Conservation (phyloP, 2,888 invertebrate genomes). For the Elmis aenea region DNA sequence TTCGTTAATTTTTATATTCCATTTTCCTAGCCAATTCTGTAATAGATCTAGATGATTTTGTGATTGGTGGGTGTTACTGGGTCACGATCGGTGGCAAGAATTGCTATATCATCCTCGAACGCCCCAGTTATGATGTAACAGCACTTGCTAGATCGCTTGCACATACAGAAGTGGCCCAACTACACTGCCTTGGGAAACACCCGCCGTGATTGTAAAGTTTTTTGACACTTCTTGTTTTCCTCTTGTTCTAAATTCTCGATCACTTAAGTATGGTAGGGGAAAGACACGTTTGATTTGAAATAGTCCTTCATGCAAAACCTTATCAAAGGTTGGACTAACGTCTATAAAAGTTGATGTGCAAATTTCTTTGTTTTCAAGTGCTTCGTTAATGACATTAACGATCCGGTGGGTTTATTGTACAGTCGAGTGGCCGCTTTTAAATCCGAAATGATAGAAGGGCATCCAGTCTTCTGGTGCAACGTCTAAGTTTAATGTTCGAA, state of each 20-base stretch:
- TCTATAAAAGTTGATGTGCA: slow-evolving; percentile 1
- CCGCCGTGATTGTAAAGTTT: too few species aligned
- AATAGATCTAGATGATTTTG: slow-evolving; percentile 1
- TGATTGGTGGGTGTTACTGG: too few species aligned
- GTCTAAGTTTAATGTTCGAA: too few species aligned
- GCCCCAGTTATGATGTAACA: slow-evolving; percentile 1
- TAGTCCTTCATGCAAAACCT: slow-evolving; percentile 3
- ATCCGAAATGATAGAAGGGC: slow-evolving; percentile 1
- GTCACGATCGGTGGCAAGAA: slow-evolving; percentile 1
- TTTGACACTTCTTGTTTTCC: too few species aligned
- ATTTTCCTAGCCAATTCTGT: neutral
- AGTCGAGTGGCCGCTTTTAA: slow-evolving; percentile 1
- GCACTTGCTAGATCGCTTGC: slow-evolving; percentile 1
- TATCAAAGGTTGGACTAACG: slow-evolving; percentile 2
- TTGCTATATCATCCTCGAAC: slow-evolving; percentile 3
- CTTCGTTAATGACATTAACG: slow-evolving; percentile 1
- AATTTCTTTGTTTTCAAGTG: neutral
- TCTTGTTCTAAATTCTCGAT: slow-evolving; percentile 1
- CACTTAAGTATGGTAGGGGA: neutral
- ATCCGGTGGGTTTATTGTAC: neutral
- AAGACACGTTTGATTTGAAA: neutral
- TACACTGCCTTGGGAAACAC: too few species aligned
- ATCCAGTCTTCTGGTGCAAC: neutral
- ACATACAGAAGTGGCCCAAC: too few species aligned
- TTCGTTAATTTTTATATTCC: slow-evolving; percentile 1